Evolutionary conservation across 2,797 vertebrate genomes (phyloP).

Genomic region (Chiloscyllium punctatum): DNA sequence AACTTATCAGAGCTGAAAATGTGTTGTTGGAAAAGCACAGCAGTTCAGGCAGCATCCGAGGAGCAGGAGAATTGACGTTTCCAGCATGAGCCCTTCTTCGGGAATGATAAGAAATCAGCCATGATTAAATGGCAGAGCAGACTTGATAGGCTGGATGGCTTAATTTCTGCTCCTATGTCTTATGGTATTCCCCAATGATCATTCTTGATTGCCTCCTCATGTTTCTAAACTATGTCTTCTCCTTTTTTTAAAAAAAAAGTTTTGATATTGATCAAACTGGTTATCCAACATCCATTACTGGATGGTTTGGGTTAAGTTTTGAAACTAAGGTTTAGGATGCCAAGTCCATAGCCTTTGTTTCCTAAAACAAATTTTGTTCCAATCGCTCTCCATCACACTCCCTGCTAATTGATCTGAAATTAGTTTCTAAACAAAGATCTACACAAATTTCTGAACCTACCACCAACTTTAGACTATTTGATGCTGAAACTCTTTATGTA

Average conservation of each 20-base stretch:
- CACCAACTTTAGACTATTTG: neutral
- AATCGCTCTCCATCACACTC: neutral
- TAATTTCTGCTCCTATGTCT: too few species aligned
- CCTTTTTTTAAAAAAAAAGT: neutral
- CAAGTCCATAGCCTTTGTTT: neutral
- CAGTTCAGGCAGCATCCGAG: too few species aligned
- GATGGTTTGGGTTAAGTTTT: too few species aligned
- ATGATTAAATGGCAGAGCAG: too few species aligned
- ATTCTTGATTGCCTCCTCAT: neutral
- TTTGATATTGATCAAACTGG: neutral
- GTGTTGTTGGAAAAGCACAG: too few species aligned
- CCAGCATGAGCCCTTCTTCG: too few species aligned
- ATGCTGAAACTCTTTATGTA: neutral
- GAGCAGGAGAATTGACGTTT: too few species aligned
- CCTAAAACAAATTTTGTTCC: too few species aligned
- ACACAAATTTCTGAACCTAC: neutral
- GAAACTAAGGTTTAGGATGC: too few species aligned
- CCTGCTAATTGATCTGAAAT: neutral
- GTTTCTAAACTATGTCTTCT: neutral
- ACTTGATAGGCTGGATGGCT: too few species aligned
- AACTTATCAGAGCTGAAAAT: too few species aligned
- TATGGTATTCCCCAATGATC: neutral
- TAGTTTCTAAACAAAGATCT: neutral
- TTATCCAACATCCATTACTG: neutral
- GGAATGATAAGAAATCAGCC: too few species aligned